Evolutionary conservation across 2,113 vertebrate genomes (phyloP).

Genomic region (Galemys pyrenaicus): DNA sequence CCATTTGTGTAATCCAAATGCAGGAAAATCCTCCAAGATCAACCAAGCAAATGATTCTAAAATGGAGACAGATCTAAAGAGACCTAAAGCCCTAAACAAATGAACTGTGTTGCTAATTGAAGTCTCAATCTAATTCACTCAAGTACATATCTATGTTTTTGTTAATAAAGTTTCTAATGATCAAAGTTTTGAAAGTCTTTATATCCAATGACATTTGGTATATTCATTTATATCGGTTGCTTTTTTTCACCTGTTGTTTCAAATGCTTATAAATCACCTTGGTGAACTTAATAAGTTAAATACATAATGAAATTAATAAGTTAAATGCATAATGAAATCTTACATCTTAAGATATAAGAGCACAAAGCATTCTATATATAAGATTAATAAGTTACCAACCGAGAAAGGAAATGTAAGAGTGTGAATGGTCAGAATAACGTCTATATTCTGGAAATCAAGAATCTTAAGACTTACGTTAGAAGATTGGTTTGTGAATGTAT

Average conservation of each 20-base stretch:
- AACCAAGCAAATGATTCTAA: neutral
- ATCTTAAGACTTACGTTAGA: neutral
- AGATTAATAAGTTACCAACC: neutral
- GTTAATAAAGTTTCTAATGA: conserved; percentile 1
- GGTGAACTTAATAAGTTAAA: neutral
- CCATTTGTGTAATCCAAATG: conserved; percentile 40
- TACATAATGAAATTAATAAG: neutral
- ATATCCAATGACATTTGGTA: neutral
- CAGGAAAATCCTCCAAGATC: neutral
- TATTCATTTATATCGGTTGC: neutral
- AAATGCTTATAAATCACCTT: neutral
- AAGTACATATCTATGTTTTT: neutral
- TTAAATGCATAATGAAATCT: neutral
- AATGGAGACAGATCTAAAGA: conserved; percentile 7
- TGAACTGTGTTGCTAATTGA: neutral
- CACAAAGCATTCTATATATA: neutral
- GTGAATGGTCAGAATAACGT: neutral
- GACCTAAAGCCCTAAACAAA: neutral
- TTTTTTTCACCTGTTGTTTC: neutral
- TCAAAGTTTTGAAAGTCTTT: neutral
- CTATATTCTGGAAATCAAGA: neutral
- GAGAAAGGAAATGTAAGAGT: neutral
- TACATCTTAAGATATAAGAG: neutral
- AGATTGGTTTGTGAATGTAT: neutral
- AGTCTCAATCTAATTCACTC: conserved; percentile 12